Evolutionary conservation across 2,113 vertebrate species (phyloP).

Genomic region (Lonchura striata): DNA sequence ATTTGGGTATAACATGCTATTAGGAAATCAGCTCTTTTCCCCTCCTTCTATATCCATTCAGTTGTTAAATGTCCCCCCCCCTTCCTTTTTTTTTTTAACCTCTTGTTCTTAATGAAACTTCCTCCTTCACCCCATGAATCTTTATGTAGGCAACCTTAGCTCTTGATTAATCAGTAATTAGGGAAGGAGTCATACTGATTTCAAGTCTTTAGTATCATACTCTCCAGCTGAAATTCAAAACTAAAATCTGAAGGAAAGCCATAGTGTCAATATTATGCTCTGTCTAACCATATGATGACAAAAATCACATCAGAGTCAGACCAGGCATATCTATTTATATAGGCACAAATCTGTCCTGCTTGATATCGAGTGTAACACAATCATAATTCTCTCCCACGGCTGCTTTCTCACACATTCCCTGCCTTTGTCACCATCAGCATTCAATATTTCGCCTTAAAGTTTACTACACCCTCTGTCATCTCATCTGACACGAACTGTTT

Average conservation of each 20-base stretch:
- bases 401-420: neutral
- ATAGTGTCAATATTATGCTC: slow-evolving; percentile 46
- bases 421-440: neutral
- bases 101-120: slow-evolving; percentile 72
- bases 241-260: slow-evolving; percentile 14
- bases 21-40: neutral
- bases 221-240: slow-evolving; percentile 46
- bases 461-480: neutral
- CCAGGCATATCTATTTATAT: neutral
- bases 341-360: neutral
- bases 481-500: neutral
- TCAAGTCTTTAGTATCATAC: slow-evolving; percentile 34
- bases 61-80: slow-evolving; percentile 23
- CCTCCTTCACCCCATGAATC: slow-evolving; percentile 64
- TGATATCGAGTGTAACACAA: neutral
- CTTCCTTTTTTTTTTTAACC: neutral
- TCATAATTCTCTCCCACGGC: neutral
- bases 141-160: slow-evolving; percentile 64
- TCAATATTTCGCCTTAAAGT: neutral
- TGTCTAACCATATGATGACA: slow-evolving; percentile 18
- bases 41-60: neutral
- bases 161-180: slow-evolving; percentile 74
- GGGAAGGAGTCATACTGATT: slow-evolving; percentile 64
- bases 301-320: neutral
- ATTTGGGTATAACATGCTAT: neutral